Conservation (phyloP, 2,888 invertebrate genomes). For the Tetranychus piercei region DNA sequence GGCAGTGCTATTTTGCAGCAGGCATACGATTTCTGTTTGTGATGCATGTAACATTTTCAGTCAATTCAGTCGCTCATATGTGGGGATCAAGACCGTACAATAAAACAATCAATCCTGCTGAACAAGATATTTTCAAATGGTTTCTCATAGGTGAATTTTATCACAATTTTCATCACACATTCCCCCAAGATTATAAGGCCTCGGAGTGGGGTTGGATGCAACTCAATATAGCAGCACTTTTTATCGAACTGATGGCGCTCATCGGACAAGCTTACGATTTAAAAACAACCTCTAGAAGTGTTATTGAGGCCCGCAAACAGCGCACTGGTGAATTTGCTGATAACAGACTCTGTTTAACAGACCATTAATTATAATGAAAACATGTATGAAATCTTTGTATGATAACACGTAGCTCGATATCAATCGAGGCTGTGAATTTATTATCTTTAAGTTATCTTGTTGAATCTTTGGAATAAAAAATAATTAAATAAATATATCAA, state of each 20-base stretch:
- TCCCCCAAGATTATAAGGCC: conserved; percentile 15
- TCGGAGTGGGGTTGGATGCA: conserved; percentile 15
- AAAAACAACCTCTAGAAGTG: not conserved
- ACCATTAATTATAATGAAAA: too few relatives aligned
- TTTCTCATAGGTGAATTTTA: conserved; percentile 8
- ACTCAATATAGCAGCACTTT: conserved; percentile 9
- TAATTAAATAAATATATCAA: too few relatives aligned
- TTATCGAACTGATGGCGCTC: conserved; percentile 14
- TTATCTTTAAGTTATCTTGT: too few relatives aligned
- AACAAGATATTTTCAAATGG: not conserved
- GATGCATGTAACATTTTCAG: not conserved
- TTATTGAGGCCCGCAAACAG: conserved; percentile 8
- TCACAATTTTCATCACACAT: conserved; percentile 19
- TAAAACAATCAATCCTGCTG: not conserved
- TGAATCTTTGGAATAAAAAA: too few relatives aligned
- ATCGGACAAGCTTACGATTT: conserved; percentile 14
- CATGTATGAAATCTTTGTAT: too few relatives aligned
- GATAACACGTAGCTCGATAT: too few relatives aligned
- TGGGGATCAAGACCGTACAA: not conserved
- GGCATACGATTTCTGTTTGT: not conserved
- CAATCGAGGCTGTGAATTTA: too few relatives aligned
- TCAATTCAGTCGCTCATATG: not conserved
- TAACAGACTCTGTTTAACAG: too few relatives aligned
- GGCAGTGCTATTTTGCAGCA: not conserved
- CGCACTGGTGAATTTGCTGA: too few relatives aligned